Conservation (phyloP, 2,113 vertebrate genomes). For the Myrmophylax atrothorax region DNA sequence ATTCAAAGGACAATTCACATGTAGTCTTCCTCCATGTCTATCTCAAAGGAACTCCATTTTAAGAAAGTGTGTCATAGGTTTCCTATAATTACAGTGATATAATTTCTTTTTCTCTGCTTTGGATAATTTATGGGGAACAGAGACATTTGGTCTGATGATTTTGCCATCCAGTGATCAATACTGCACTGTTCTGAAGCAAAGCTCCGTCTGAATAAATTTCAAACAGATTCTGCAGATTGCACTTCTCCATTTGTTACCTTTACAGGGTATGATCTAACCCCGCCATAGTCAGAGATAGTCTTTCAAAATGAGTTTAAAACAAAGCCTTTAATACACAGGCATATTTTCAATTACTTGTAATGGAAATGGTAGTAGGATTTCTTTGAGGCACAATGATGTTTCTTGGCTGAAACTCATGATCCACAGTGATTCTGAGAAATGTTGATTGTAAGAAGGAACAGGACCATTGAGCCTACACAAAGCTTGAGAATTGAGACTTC, state of each 20-base stretch:
- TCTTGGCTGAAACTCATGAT: background rate
- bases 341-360: background rate
- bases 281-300: background rate
- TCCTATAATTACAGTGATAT: slow-evolving; percentile 45
- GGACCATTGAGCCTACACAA: background rate
- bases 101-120: background rate
- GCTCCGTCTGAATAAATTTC: background rate
- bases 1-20: background rate
- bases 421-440: background rate
- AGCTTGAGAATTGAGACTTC: background rate
- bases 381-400: background rate
- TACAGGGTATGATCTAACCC: too few relatives aligned
- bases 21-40: background rate
- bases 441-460: background rate
- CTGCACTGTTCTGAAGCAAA: background rate
- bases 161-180: slow-evolving; percentile 3
- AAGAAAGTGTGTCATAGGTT: slow-evolving; percentile 41
- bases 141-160: slow-evolving; percentile 51
- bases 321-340: background rate
- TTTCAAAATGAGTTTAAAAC: background rate
- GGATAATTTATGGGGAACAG: slow-evolving; percentile 39
- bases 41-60: background rate
- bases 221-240: background rate
- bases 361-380: background rate
- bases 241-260: rapidly evolving